Base-by-base conservation (phyloP, 1,140 invertebrate genomes). In the Protaetia brevitarsis region DNA sequence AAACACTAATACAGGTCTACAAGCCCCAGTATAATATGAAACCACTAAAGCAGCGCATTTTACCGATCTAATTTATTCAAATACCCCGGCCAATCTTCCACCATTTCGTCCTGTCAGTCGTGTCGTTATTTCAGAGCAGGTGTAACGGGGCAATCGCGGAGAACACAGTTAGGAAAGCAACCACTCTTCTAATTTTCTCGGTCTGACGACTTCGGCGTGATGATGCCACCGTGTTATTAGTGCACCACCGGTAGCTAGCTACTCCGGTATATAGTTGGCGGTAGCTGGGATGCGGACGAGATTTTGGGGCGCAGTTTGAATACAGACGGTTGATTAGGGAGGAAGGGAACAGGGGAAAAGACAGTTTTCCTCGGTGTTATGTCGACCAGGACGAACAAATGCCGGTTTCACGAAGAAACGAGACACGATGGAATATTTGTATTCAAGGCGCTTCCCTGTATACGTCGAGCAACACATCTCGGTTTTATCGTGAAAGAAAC, bases 121-220 rank as follows among this genome's bases (percentile, higher is more conserved):
- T n/a, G n/a, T n/a, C n/a, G n/a, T n/a, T n/a, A n/a, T n/a, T n/a
- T n/a, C n/a, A n/a, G n/a, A n/a, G n/a, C 41, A 45, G 41, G 41
- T 45, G 41, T 45, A 45, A 45, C 41, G 41, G n/a, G n/a, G 41
- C 41, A 45, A 45, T 45, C 41, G 23, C n/a, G 23, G 19, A 45
- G 41, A 45, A 45, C 41, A 45, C n/a, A n/a, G 41, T 45, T 45
- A 45, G 19, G n/a, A 13, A 11, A 45, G 41, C 41, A n/a, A n/a
- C n/a, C 41, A 21, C 41, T 45, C 23, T 8, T 45, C 41, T 45
- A 45, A 45, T 45, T 45, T 45, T 45, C 41, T 19, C 41, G 41
- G 3, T 19, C 10, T 21, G 41, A 13, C n/a, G 1, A 37, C 34
- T 6, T n/a, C n/a, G 10, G 34, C 11, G 34, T 13, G 34, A 37